Evolutionary conservation across 2,888 invertebrate species (phyloP).

Genomic region (Sclerodermus sp.): DNA sequence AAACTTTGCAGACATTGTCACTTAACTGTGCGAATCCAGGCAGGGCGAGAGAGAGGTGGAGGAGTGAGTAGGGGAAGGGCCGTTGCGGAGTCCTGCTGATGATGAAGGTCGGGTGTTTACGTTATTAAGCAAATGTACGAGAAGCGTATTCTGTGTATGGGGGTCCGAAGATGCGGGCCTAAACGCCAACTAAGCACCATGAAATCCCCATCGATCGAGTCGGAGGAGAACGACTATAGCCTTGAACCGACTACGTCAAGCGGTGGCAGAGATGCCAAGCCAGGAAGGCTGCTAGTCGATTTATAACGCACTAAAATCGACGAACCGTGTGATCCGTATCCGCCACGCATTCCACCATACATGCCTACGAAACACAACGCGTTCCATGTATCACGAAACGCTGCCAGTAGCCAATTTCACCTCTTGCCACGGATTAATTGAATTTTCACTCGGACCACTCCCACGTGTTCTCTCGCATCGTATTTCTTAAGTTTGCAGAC

Average conservation of each 20-base stretch:
- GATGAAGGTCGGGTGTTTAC: slow-evolving; percentile 35
- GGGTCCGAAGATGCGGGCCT: slow-evolving; percentile 43
- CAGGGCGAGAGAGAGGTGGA: neutral
- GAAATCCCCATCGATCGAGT: slow-evolving; percentile 44
- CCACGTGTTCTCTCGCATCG: too few species aligned
- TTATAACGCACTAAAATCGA: slow-evolving; percentile 49
- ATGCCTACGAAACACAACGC: slow-evolving; percentile 1
- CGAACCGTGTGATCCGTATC: slow-evolving; percentile 43
- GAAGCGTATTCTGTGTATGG: slow-evolving; percentile 30
- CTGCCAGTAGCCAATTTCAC: too few species aligned
- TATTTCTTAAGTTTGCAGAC: too few species aligned
- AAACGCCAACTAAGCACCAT: slow-evolving; percentile 46
- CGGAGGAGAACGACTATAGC: slow-evolving; percentile 9
- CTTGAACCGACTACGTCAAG: neutral
- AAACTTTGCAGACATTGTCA: too few species aligned
- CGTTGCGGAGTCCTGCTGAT: slow-evolving; percentile 2
- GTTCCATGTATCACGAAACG: neutral
- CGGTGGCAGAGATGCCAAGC: slow-evolving; percentile 21
- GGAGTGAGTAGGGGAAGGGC: neutral
- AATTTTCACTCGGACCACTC: too few species aligned
- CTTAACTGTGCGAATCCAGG: too few species aligned
- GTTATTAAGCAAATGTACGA: slow-evolving; percentile 47
- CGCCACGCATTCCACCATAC: slow-evolving; percentile 29
- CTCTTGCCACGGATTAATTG: too few species aligned
- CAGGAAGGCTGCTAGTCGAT: slow-evolving; percentile 42